These are phyloP conservation scores for Macrobrachium nipponense DNA, from an alignment of 1,140 invertebrate species.

Conservation along the genomic window DNA sequence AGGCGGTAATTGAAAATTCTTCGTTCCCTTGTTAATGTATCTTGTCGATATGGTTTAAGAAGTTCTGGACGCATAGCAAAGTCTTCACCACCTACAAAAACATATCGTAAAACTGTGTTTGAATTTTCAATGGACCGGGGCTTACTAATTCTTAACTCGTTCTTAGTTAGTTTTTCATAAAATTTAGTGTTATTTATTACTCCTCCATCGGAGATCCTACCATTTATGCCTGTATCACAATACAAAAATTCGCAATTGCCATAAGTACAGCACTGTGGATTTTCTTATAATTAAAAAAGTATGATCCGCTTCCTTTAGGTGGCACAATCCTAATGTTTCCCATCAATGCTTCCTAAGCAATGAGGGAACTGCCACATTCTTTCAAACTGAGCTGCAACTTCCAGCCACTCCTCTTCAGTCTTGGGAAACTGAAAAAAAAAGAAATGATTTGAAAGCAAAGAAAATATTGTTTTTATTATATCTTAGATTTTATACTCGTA, in stretches of 20 bases:
- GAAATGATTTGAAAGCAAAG: slow-evolving; percentile 19
- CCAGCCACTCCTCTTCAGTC: slow-evolving; percentile 28
- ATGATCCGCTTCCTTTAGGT: slow-evolving; percentile 1
- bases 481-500: slow-evolving; percentile 23
- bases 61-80: slow-evolving; percentile 7
- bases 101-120: background rate
- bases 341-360: background rate
- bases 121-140: background rate
- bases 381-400: slow-evolving; percentile 29
- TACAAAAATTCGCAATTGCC: background rate
- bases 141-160: background rate
- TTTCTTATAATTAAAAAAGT: slow-evolving; percentile 12
- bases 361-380: slow-evolving; percentile 22
- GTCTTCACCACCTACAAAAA: slow-evolving; percentile 16
- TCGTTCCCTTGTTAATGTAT: background rate
- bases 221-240: too few relatives aligned
- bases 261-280: slow-evolving; percentile 3
- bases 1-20: slow-evolving; percentile 1
- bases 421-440: slow-evolving; percentile 25
- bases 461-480: slow-evolving; percentile 30
- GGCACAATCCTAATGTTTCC: slow-evolving; percentile 1
- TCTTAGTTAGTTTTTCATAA: background rate
- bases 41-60: slow-evolving; percentile 2
- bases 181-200: slow-evolving; percentile 12
- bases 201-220: slow-evolving; percentile 8